A percentile compares a stretch with the other conserved stretches of the same genome.
Conservation (phyloP, 1,140 invertebrate species). For the Macrobrachium nipponense region DNA sequence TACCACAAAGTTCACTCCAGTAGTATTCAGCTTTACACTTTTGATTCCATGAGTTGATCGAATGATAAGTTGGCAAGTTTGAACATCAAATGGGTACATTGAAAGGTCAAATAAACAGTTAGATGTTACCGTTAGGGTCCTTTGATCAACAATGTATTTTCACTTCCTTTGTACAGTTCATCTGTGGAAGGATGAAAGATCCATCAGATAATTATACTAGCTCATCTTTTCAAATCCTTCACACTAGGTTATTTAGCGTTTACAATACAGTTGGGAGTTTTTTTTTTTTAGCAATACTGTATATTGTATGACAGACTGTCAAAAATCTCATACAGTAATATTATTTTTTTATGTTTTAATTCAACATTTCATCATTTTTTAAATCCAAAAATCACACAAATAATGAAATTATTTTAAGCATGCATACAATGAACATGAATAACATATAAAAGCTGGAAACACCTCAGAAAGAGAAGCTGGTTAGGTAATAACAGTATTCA, state of each 20-base stretch:
- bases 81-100: slow-evolving; percentile 32
- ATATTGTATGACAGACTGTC: background rate
- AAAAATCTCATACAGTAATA: background rate
- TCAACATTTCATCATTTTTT: too few species aligned
- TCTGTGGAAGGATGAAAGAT: background rate
- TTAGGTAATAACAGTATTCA: too few species aligned
- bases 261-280: too few species aligned
- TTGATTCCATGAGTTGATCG: background rate
- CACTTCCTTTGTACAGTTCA: slow-evolving; percentile 10
- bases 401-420: too few species aligned
- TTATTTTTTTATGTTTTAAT: too few species aligned
- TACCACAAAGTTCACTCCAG: slow-evolving; percentile 27
- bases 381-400: too few species aligned
- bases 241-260: too few species aligned
- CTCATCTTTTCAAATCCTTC: too few species aligned
- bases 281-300: too few species aligned
- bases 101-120: slow-evolving; percentile 26
- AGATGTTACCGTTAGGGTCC: slow-evolving; percentile 15
- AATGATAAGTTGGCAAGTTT: slow-evolving; percentile 22
- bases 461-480: too few species aligned
- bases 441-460: too few species aligned
- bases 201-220: background rate
- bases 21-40: background rate
- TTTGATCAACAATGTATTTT: slow-evolving; percentile 6
- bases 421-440: too few species aligned